phyloP scores from a whole-genome alignment of 2,113 vertebrate species.

The Odontesthes bonariensis region DNA sequence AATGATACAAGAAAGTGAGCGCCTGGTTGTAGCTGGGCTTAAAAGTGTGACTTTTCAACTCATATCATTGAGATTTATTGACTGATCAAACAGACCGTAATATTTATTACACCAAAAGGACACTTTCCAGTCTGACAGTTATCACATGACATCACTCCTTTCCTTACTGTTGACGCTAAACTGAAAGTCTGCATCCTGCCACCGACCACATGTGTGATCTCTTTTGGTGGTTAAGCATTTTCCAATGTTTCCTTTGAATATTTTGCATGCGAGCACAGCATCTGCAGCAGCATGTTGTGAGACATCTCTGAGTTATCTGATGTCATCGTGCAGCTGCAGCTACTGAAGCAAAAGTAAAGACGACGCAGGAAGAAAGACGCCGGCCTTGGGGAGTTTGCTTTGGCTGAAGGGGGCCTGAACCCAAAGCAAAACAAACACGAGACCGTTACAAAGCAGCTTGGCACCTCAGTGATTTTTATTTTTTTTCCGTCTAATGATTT shows the following conservation, averaged over 20 bases:
- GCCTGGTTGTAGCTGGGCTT: constrained; percentile 33
- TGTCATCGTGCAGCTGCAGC: constrained; percentile 57
- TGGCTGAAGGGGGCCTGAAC: constrained; percentile 35
- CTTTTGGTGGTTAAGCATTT: not conserved
- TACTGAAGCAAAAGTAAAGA: not conserved
- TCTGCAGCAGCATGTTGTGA: constrained; percentile 13
- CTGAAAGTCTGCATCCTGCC: not conserved
- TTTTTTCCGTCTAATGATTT: constrained; percentile 53
- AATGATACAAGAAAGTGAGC: constrained; percentile 52
- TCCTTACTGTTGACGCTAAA: constrained; percentile 18
- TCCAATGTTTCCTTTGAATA: constrained; percentile 1
- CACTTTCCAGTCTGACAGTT: constrained; percentile 38
- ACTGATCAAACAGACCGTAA: constrained; percentile 43
- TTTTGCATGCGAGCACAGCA: constrained; percentile 23
- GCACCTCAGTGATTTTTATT: constrained; percentile 46
- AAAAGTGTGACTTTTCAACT: constrained; percentile 33
- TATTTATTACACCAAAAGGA: constrained; percentile 35
- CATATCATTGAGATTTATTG: constrained; percentile 55
- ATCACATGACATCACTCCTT: constrained; percentile 13
- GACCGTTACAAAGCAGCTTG: constrained; percentile 49
- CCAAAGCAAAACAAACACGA: constrained; percentile 35
- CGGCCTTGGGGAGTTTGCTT: constrained; percentile 55
- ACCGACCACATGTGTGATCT: not conserved
- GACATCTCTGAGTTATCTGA: constrained; percentile 42
- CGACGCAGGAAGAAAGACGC: constrained; percentile 15